phyloP scores from a whole-genome alignment of 2,797 vertebrate species.

The Cuculus canorus region DNA sequence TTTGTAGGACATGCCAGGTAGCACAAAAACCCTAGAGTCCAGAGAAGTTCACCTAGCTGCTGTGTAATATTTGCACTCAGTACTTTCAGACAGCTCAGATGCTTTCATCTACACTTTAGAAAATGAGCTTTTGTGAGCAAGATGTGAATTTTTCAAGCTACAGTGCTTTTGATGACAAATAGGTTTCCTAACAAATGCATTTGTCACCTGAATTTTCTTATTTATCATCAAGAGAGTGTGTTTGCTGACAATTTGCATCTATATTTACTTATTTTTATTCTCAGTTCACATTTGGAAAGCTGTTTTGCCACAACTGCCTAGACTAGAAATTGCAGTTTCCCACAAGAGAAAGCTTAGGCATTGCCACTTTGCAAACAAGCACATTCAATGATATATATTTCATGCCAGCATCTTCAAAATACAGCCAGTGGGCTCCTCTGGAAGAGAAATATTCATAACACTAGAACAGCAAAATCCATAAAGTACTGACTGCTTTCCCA shows the following conservation, averaged over 20 bases:
- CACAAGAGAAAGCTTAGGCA: not conserved
- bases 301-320: not conserved
- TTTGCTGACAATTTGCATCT: not conserved
- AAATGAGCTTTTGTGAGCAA: not conserved
- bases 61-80: not conserved
- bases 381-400: not conserved
- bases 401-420: not conserved
- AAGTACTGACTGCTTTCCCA: not conserved
- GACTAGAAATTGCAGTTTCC: not conserved
- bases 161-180: too few relatives aligned
- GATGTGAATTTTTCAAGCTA: too few relatives aligned
- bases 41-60: not conserved
- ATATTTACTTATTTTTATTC: not conserved
- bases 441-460: not conserved
- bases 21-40: not conserved
- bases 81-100: not conserved
- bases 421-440: not conserved
- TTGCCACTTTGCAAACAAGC: not conserved
- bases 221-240: not conserved
- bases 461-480: not conserved
- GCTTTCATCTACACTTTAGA: not conserved
- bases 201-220: not conserved
- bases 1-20: too few relatives aligned
- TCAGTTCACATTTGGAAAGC: not conserved
- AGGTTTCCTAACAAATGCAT: not conserved